phyloP scores from a whole-genome alignment of 1,140 invertebrate genomes.

The Drosophila ambigua region DNA sequence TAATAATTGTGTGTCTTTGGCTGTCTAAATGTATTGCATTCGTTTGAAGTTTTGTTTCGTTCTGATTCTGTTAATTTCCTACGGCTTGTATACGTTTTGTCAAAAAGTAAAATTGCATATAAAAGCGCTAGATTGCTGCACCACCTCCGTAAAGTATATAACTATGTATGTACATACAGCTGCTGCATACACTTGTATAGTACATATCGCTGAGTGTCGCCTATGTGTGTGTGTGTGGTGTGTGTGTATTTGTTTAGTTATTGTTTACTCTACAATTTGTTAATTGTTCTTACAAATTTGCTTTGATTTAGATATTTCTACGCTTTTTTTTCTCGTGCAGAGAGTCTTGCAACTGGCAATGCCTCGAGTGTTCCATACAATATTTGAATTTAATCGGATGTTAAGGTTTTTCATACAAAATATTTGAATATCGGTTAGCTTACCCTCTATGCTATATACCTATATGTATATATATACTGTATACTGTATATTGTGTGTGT shows the following conservation, averaged over 20 bases:
- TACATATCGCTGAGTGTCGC: neutral
- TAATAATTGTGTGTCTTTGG: slow-evolving; percentile 46
- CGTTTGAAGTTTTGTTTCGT: neutral
- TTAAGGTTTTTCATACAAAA: slow-evolving; percentile 48
- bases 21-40: slow-evolving; percentile 31
- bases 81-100: slow-evolving; percentile 46
- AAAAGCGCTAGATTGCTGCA: slow-evolving; percentile 36
- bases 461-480: neutral
- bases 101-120: slow-evolving; percentile 55
- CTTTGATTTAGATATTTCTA: slow-evolving; percentile 82
- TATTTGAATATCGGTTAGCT: slow-evolving; percentile 46
- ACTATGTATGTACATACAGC: slow-evolving; percentile 10
- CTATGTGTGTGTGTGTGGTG: slow-evolving; percentile 23
- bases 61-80: neutral
- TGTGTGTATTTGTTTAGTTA: slow-evolving; percentile 26
- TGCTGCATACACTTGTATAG: too few relatives aligned
- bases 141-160: slow-evolving; percentile 31
- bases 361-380: slow-evolving; percentile 33
- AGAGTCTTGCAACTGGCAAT: slow-evolving; percentile 36
- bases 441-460: slow-evolving; percentile 24
- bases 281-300: slow-evolving; percentile 63
- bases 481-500: neutral
- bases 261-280: slow-evolving; percentile 33
- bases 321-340: slow-evolving; percentile 57
- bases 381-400: slow-evolving; percentile 31